These are phyloP conservation scores for Muraenolepis orangiensis DNA, from an alignment of 2,797 vertebrate species.

Conservation along the genomic window DNA sequence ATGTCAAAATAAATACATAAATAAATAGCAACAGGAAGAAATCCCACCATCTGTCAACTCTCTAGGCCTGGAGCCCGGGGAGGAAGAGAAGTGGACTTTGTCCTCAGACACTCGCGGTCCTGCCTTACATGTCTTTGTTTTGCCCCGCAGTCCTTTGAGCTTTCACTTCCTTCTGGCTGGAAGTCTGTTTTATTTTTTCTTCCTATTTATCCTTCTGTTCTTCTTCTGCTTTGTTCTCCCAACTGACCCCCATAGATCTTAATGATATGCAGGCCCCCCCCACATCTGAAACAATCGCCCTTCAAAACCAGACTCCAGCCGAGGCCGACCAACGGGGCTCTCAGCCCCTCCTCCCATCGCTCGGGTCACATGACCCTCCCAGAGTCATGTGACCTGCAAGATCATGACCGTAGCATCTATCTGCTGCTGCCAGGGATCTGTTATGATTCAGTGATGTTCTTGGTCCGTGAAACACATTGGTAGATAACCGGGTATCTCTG, in stretches of 20 bases:
- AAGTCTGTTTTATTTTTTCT: slow-evolving; percentile 20
- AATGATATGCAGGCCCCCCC: background rate
- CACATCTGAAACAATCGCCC: too few relatives aligned
- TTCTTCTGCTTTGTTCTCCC: background rate
- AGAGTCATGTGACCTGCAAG: too few relatives aligned
- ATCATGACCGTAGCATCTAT: too few relatives aligned
- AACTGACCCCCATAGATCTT: background rate
- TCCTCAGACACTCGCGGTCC: slow-evolving; percentile 35
- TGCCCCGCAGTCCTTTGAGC: slow-evolving; percentile 27
- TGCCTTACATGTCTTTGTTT: slow-evolving; percentile 37
- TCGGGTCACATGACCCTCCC: too few relatives aligned
- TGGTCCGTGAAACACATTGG: background rate
- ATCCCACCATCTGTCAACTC: slow-evolving; percentile 40
- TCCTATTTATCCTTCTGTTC: slow-evolving; percentile 38
- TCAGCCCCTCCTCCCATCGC: too few relatives aligned
- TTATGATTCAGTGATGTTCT: too few relatives aligned
- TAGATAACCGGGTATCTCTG: background rate
- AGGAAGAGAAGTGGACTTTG: slow-evolving; percentile 30
- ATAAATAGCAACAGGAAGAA: slow-evolving; percentile 8
- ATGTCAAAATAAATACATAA: slow-evolving; percentile 17
- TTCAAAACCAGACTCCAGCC: too few relatives aligned
- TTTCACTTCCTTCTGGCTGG: slow-evolving; percentile 27
- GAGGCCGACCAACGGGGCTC: too few relatives aligned
- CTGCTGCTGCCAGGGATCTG: too few relatives aligned
- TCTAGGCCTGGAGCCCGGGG: slow-evolving; percentile 24